Base-by-base conservation (phyloP, 2,797 vertebrate species). In the Pterois miles region DNA sequence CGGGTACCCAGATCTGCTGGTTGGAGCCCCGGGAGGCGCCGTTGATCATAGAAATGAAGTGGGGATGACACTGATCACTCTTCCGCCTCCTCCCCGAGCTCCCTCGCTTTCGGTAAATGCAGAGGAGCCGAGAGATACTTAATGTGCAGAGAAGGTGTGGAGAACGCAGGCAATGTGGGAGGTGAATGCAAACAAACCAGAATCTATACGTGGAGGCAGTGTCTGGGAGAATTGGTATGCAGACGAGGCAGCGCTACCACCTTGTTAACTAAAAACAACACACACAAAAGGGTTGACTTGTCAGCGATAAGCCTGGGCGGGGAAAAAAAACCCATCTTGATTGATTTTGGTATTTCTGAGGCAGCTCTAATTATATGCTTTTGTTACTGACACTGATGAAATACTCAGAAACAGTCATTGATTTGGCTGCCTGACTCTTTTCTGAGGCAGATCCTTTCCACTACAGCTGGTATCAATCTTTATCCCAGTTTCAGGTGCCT, bases 11-110 rank as follows among this genome's bases (percentile, higher is more conserved):
- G 80, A 89, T 91, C 84, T 84, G 85, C 66, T 71, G 72, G 66
- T 87, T 46, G 65, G 80, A 74, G 48, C 88, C 86, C 85, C 70
- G 22, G 77, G 88, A 89, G 86, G 81, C 71, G 4, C 68, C 8
- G 84, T 85, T 89, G 89, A 94, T 92, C 90, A 90, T 81, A 72
- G 83, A 89, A 90, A 93, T 86, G 82, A 88, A 90, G 87, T 85
- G 85, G 67, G 83, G 86, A 88, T 87, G 85, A 84, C 84, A 86
- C 83, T 87, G 86, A 93, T 92, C 87, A 84, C 85, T 86, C 86
- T 67, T 82, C 76, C 22, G 57, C 63, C 56, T 84, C 62, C 59
- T 84, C 81, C 79, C 57, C 7, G 3, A 65, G 76, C 74, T 73
- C 36, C 56, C 38, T 66, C 22, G 4, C 67, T 81, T 81, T 80